A percentile compares a stretch with the other conserved stretches of the same genome.
phyloP scores from a whole-genome alignment of 2,888 invertebrate species.

The Spodoptera picta region DNA sequence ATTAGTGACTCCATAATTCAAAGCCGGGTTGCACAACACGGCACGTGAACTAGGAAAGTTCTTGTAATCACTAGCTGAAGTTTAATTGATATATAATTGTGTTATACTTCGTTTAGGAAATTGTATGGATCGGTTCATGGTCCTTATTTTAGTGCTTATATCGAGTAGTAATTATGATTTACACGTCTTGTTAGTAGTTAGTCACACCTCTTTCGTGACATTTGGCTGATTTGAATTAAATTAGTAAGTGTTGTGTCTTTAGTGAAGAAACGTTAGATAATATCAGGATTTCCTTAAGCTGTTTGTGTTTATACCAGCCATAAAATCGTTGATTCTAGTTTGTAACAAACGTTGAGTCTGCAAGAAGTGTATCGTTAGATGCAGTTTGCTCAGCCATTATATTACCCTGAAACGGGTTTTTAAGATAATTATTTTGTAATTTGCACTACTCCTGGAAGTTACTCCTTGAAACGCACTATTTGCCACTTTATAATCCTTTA shows the following conservation, averaged over 20 bases:
- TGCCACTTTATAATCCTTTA: constrained; percentile 67
- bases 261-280: constrained; percentile 26
- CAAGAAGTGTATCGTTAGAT: constrained; percentile 19
- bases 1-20: constrained; percentile 74
- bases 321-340: constrained; percentile 22
- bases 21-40: constrained; percentile 67
- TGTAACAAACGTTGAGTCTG: constrained; percentile 1
- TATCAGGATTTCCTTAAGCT: constrained; percentile 17
- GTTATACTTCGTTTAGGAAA: constrained; percentile 53
- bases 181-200: constrained; percentile 25
- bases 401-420: constrained; percentile 33
- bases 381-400: constrained; percentile 24
- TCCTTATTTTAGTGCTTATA: constrained; percentile 43
- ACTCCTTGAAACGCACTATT: constrained; percentile 54
- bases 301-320: constrained; percentile 6
- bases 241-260: constrained; percentile 18
- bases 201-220: constrained; percentile 42
- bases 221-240: constrained; percentile 23
- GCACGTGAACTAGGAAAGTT: constrained; percentile 62
- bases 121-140: constrained; percentile 28
- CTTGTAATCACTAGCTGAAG: constrained; percentile 58
- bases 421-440: constrained; percentile 43
- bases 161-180: constrained; percentile 39
- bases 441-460: constrained; percentile 36
- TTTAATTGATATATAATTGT: constrained; percentile 66